Conservation (phyloP, 2,113 vertebrate genomes). For the Ailuropoda melanoleuca region DNA sequence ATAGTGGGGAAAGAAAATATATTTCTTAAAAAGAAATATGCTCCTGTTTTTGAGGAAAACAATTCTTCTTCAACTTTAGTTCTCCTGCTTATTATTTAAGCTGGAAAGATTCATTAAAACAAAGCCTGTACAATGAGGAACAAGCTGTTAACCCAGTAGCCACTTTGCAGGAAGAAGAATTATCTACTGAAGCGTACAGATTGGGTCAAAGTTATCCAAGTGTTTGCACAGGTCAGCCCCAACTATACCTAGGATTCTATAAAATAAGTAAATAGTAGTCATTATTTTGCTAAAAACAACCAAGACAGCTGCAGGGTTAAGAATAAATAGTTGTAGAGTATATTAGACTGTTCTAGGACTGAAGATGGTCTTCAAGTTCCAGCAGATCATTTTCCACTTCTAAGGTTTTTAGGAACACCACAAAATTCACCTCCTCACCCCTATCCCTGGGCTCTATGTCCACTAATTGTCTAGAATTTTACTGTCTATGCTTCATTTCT, state of each 20-base stretch:
- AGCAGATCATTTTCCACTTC: background rate
- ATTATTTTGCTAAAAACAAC: conserved; percentile 21
- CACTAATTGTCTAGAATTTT: conserved; percentile 8
- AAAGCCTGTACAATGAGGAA: background rate
- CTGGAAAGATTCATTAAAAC: conserved; percentile 48
- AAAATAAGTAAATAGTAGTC: conserved; percentile 6
- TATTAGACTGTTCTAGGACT: background rate
- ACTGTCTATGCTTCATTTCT: conserved; percentile 6
- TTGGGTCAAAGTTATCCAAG: background rate
- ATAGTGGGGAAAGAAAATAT: background rate
- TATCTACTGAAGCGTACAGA: background rate
- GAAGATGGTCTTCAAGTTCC: background rate
- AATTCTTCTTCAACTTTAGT: conserved; percentile 21
- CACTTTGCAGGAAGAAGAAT: conserved; percentile 16
- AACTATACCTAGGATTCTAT: conserved; percentile 31
- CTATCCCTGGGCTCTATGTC: background rate
- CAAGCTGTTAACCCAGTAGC: background rate
- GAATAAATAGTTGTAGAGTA: conserved; percentile 27
- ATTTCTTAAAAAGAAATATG: conserved; percentile 45
- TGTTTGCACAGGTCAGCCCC: background rate
- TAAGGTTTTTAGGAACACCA: background rate
- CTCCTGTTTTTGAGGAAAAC: background rate
- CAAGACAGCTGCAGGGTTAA: background rate
- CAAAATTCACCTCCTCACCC: background rate
- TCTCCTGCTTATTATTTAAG: conserved; percentile 19